A percentile compares a stretch with the other conserved stretches of the same genome.
phyloP scores from a whole-genome alignment of 2,797 vertebrate species.

The Karalla daura region DNA sequence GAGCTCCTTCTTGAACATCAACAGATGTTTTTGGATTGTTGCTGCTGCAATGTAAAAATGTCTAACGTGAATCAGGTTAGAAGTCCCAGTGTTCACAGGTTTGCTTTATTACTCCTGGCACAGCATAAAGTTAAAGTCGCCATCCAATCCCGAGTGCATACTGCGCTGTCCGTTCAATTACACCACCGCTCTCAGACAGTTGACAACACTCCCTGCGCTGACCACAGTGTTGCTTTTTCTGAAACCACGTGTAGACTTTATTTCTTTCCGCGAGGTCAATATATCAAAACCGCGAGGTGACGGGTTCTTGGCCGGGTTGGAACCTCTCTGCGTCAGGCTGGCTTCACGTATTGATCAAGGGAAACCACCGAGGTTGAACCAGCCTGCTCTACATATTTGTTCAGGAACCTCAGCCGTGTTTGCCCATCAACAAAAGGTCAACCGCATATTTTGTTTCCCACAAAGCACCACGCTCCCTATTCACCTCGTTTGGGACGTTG shows the following conservation, averaged over 20 bases:
- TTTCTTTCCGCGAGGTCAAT: conserved; percentile 22
- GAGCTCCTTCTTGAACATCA: not conserved
- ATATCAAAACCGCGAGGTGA: conserved; percentile 38
- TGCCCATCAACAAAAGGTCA: conserved; percentile 68
- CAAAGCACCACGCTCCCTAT: conserved; percentile 33
- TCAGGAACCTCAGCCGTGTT: conserved; percentile 56
- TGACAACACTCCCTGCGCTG: conserved; percentile 29
- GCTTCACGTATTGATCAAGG: conserved; percentile 47
- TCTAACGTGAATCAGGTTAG: not conserved
- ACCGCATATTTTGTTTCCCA: conserved; percentile 55
- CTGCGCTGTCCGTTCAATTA: not conserved
- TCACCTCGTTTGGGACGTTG: conserved; percentile 28
- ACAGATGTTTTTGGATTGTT: not conserved
- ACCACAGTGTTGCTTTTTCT: conserved; percentile 3
- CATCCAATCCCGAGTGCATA: conserved; percentile 7
- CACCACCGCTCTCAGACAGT: conserved; percentile 24
- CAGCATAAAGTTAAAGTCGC: conserved; percentile 3
- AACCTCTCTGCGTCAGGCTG: conserved; percentile 8
- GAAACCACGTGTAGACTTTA: conserved; percentile 38
- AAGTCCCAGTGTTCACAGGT: not conserved
- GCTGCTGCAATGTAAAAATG: conserved; percentile 1
- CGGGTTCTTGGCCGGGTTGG: conserved; percentile 44
- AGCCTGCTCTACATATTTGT: conserved; percentile 53
- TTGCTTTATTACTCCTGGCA: conserved; percentile 22
- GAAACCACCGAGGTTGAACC: conserved; percentile 37